Percentiles rank a stretch among this genome's conserved stretches.
Evolutionary conservation across 2,113 vertebrate genomes (phyloP).

Genomic region (Crotalus viridis): DNA sequence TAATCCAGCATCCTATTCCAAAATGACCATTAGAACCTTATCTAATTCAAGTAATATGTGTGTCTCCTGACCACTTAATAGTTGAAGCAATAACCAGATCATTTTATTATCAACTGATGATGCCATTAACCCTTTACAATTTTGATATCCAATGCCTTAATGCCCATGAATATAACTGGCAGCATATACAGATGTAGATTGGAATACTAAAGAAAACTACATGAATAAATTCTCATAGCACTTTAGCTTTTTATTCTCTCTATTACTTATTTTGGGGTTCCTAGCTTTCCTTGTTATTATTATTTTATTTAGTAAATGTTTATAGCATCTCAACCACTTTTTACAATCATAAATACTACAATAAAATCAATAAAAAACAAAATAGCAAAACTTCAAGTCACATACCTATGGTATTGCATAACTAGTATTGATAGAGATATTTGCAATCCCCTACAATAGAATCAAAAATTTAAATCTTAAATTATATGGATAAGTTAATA

Average conservation of each 20-base stretch:
- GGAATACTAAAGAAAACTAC: background rate
- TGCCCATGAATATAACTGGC: background rate
- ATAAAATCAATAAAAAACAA: too few species aligned
- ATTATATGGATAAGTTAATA: background rate
- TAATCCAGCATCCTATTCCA: background rate
- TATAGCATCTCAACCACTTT: too few species aligned
- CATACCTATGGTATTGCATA: too few species aligned
- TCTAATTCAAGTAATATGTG: conserved; percentile 2
- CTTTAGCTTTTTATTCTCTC: too few species aligned
- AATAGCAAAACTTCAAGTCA: too few species aligned
- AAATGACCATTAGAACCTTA: conserved; percentile 37
- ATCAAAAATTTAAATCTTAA: background rate
- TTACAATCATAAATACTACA: too few species aligned
- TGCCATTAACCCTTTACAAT: background rate
- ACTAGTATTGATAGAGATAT: background rate
- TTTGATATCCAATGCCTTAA: background rate
- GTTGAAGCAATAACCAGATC: conserved; percentile 32
- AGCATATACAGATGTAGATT: background rate
- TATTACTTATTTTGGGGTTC: too few species aligned
- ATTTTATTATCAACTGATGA: background rate
- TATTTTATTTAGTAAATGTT: too few species aligned
- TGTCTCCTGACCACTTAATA: conserved; percentile 35
- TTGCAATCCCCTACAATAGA: background rate
- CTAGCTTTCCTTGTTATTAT: too few species aligned
- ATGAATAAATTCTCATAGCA: background rate